Evolutionary conservation across 1,140 invertebrate species (phyloP).

Genomic region (Diachasmimorpha longicaudata): DNA sequence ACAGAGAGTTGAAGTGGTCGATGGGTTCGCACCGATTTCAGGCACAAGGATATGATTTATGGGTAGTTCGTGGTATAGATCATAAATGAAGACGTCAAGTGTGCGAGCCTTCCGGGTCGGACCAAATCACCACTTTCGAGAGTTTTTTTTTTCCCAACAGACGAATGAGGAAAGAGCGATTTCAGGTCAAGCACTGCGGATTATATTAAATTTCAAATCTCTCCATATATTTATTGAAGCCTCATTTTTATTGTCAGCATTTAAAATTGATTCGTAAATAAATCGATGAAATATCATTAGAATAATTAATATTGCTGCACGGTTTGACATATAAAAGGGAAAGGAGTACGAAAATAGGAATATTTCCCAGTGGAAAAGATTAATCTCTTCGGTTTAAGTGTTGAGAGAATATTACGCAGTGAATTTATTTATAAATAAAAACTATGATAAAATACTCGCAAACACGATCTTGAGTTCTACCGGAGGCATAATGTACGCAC

Average conservation of each 20-base stretch:
- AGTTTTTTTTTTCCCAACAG: not conserved
- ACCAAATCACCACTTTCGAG: not conserved
- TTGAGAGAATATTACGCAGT: not conserved
- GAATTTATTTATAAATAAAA: not conserved
- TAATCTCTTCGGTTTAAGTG: not conserved
- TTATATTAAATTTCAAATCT: not conserved
- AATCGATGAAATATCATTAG: too few species aligned
- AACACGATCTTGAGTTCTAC: not conserved
- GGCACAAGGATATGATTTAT: not conserved
- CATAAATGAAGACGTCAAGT: constrained; percentile 22
- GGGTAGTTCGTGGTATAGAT: not conserved
- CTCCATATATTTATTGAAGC: too few species aligned
- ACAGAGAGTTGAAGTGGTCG: not conserved
- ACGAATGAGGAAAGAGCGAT: not conserved
- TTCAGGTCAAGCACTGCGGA: not conserved
- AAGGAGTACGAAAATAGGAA: too few species aligned
- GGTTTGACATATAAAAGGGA: too few species aligned
- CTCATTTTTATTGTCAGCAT: too few species aligned
- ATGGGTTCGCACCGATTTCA: not conserved
- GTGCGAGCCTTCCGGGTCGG: not conserved
- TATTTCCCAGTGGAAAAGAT: not conserved
- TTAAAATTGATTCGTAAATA: too few species aligned
- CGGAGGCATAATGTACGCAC: not conserved
- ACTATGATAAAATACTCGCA: not conserved
- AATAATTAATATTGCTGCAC: too few species aligned